Evolutionary conservation across 1,140 invertebrate species (phyloP).

Genomic region (Euborellia annulipes): DNA sequence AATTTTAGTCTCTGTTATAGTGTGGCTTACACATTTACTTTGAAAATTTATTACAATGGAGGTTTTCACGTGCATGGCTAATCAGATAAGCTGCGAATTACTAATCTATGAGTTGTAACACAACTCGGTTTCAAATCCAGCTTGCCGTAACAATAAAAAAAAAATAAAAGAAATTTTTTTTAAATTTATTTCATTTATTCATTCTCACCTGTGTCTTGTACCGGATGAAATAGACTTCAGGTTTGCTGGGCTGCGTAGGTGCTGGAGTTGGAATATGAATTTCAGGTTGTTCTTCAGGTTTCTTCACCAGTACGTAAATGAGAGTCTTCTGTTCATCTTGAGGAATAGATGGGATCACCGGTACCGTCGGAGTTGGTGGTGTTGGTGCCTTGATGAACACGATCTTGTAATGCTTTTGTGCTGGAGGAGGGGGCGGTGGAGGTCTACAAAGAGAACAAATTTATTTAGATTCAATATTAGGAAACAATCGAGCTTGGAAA

Average conservation of each 20-base stretch:
- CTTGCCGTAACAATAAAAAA: too few species aligned
- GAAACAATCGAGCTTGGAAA: too few species aligned
- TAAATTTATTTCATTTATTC: too few species aligned
- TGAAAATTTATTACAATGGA: too few species aligned
- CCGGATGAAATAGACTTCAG: conserved; percentile 75
- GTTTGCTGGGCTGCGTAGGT: conserved; percentile 66
- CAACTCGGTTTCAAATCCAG: too few species aligned
- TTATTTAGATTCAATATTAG: too few species aligned
- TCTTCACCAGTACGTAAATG: conserved; percentile 79
- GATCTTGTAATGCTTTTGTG: conserved; percentile 79
- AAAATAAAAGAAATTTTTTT: too few species aligned
- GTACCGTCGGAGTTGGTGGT: conserved; percentile 57
- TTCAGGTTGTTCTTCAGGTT: conserved; percentile 64
- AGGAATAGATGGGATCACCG: conserved; percentile 49
- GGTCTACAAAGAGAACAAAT: conserved; percentile 16
- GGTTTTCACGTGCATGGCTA: too few species aligned
- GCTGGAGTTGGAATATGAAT: conserved; percentile 58
- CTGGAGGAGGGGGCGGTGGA: conserved; percentile 33
- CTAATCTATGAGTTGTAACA: too few species aligned
- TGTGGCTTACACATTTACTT: too few species aligned
- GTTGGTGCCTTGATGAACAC: conserved; percentile 77
- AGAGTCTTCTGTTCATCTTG: conserved; percentile 75
- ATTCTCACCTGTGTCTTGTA: conserved; percentile 58
- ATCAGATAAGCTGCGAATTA: too few species aligned
- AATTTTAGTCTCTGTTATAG: too few species aligned